Percentiles rank a stretch among this genome's conserved stretches.
Conservation (phyloP, 2,113 vertebrate genomes). For the Theristicus caerulescens region DNA sequence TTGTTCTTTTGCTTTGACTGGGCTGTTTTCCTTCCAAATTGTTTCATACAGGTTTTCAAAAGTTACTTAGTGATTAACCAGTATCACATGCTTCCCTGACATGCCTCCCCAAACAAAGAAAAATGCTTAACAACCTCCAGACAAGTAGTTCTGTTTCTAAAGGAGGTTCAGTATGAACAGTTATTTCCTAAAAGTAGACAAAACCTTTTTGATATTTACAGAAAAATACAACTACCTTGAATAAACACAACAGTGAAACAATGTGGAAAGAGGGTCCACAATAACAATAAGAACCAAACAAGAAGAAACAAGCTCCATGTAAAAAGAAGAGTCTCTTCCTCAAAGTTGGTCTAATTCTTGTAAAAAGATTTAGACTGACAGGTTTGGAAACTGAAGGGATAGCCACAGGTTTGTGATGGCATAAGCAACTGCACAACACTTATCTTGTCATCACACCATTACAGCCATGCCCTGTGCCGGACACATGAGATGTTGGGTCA, state of each 20-base stretch:
- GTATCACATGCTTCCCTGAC: background rate
- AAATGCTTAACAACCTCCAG: background rate
- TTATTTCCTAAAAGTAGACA: background rate
- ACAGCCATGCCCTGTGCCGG: background rate
- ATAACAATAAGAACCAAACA: background rate
- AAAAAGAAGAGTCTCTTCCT: background rate
- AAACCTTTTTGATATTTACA: slow-evolving; percentile 58
- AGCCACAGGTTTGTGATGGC: background rate
- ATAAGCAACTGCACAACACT: background rate
- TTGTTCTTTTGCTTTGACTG: background rate
- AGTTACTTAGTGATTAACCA: background rate
- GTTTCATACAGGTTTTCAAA: background rate
- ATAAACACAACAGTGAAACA: slow-evolving; percentile 41
- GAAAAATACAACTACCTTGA: slow-evolving; percentile 39
- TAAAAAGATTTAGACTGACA: background rate
- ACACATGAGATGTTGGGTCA: background rate
- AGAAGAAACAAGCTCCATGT: background rate
- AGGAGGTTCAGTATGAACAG: background rate
- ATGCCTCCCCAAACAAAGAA: background rate
- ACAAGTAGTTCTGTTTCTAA: background rate
- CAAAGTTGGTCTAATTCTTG: background rate
- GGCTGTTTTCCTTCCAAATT: background rate
- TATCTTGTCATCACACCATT: background rate
- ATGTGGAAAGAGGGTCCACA: background rate
- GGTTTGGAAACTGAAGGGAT: background rate